Percentiles rank a stretch among this genome's conserved stretches.
phyloP scores from a whole-genome alignment of 2,888 invertebrate genomes.

The Dasysyrphus tricinctus region DNA sequence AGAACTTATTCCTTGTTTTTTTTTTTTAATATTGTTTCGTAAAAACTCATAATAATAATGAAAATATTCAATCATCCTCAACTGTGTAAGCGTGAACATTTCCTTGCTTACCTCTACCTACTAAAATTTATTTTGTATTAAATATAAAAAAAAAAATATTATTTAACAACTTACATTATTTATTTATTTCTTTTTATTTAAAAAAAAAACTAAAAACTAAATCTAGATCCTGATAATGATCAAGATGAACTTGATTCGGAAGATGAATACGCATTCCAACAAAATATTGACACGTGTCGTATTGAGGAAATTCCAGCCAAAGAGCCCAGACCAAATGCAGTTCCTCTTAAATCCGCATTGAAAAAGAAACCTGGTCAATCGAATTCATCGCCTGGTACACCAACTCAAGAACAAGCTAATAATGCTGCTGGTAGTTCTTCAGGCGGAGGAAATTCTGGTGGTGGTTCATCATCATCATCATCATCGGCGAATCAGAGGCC shows the following conservation, averaged over 20 bases:
- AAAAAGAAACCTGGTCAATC: constrained; percentile 88
- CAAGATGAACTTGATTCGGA: constrained; percentile 88
- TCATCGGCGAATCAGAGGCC: constrained; percentile 84
- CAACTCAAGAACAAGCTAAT: constrained; percentile 86
- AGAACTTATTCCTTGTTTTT: not conserved
- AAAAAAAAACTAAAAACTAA: not conserved
- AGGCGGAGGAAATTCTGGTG: constrained; percentile 61
- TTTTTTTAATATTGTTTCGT: not conserved
- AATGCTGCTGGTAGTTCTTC: constrained; percentile 78
- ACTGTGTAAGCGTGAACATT: not conserved
- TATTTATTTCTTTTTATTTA: constrained; percentile 10
- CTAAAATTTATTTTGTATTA: not conserved
- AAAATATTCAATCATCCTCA: not conserved
- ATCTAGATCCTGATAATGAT: constrained; percentile 84
- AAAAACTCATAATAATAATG: not conserved
- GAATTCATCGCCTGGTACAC: constrained; percentile 86
- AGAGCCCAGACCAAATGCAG: constrained; percentile 95
- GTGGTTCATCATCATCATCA: constrained; percentile 65
- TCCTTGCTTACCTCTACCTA: constrained; percentile 1
- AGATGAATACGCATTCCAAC: constrained; percentile 86
- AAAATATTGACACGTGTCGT: constrained; percentile 90
- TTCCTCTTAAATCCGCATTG: constrained; percentile 95
- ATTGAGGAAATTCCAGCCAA: constrained; percentile 97
- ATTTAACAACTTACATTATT: not conserved
- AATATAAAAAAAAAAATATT: not conserved